Conservation (phyloP, 2,113 vertebrate species). For the Lophochroa leadbeateri region DNA sequence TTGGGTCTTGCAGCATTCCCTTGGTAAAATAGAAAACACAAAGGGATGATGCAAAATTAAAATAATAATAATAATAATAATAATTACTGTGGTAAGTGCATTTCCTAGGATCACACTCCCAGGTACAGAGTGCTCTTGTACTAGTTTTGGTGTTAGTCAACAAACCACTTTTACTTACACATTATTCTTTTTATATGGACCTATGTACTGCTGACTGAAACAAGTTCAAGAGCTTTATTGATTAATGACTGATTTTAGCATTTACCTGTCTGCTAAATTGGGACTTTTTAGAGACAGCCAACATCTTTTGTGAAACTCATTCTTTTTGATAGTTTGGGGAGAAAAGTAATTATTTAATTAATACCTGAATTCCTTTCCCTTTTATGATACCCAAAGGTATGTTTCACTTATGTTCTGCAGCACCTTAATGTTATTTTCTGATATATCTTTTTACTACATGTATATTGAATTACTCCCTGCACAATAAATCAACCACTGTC, state of each 20-base stretch:
- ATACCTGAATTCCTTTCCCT: background rate
- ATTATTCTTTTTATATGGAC: background rate
- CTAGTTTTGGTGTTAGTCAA: background rate
- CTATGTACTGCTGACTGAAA: background rate
- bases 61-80: background rate
- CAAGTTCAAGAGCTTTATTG: background rate
- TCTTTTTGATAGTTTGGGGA: background rate
- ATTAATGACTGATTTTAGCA: background rate
- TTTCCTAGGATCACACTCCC: background rate
- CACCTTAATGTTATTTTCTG: background rate
- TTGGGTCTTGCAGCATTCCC: background rate
- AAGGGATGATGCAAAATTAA: background rate
- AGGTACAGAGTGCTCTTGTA: background rate
- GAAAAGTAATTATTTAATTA: slow-evolving; percentile 55
- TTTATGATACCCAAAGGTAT: background rate
- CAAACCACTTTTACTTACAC: background rate
- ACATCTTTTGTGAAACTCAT: background rate
- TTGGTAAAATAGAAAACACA: background rate
- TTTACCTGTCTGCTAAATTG: background rate
- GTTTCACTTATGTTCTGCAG: background rate
- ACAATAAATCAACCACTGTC: slow-evolving; percentile 30
- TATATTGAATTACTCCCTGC: slow-evolving; percentile 20
- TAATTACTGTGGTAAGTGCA: background rate
- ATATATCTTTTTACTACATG: slow-evolving; percentile 10
- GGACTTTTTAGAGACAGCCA: background rate